phyloP scores from a whole-genome alignment of 2,113 vertebrate species.

The Urocolius indicus region DNA sequence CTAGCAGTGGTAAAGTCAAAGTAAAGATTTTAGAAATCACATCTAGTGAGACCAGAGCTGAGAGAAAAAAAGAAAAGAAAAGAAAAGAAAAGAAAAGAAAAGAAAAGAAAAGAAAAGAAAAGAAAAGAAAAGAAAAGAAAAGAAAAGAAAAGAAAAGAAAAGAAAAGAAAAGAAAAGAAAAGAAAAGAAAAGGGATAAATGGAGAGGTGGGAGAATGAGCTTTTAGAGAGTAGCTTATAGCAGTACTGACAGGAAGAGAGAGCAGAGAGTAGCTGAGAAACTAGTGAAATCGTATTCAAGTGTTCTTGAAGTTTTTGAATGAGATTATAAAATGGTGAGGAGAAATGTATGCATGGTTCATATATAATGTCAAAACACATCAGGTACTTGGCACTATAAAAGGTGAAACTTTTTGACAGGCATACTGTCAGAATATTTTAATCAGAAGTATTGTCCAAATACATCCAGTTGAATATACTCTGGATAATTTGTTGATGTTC shows the following conservation, averaged over 20 bases:
- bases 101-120: too few relatives aligned
- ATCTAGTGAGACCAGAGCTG: background rate
- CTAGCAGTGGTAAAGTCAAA: background rate
- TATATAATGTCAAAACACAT: background rate
- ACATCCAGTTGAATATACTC: background rate
- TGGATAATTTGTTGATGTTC: background rate
- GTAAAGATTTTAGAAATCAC: background rate
- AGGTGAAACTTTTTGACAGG: background rate
- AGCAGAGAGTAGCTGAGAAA: background rate
- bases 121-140: too few relatives aligned
- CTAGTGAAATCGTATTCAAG: background rate
- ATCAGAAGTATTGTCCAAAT: background rate
- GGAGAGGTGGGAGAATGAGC: background rate
- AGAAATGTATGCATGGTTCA: background rate
- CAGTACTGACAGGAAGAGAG: background rate
- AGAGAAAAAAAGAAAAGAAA: background rate
- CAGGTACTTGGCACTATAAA: background rate
- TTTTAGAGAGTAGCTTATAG: background rate
- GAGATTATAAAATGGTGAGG: background rate
- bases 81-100: too few relatives aligned
- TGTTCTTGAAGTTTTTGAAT: background rate
- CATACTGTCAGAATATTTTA: background rate
- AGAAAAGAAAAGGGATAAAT: background rate
- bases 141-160: too few relatives aligned
- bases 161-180: too few relatives aligned